phyloP scores from a whole-genome alignment of 2,888 invertebrate species.

The Napeogenes inachia region DNA sequence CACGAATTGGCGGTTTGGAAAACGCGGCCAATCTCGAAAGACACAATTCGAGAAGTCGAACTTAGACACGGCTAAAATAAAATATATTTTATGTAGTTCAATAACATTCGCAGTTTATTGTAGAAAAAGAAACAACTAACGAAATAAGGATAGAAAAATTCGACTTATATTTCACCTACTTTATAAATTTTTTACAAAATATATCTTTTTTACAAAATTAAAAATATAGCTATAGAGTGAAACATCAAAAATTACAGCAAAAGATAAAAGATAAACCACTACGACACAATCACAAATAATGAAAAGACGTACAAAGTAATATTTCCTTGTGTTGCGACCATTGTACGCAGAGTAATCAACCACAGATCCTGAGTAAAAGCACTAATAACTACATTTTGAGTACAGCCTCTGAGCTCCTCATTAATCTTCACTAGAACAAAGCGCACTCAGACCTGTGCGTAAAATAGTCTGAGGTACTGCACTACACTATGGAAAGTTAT shows the following conservation, averaged over 20 bases:
- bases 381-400: constrained; percentile 1
- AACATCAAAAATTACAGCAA: too few relatives aligned
- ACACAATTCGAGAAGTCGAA: constrained; percentile 1
- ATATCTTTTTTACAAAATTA: too few relatives aligned
- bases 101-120: neutral
- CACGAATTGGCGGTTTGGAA: constrained; percentile 55
- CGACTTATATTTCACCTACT: too few relatives aligned
- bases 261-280: too few relatives aligned
- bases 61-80: neutral
- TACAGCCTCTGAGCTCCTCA: constrained; percentile 14
- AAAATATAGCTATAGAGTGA: too few relatives aligned
- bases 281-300: too few relatives aligned
- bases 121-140: neutral
- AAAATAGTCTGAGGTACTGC: too few relatives aligned
- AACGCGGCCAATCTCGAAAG: constrained; percentile 33
- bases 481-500: too few relatives aligned
- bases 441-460: neutral
- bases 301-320: too few relatives aligned
- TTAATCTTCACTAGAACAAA: constrained; percentile 18
- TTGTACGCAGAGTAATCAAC: constrained; percentile 3
- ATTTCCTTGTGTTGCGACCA: constrained; percentile 1
- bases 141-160: too few relatives aligned
- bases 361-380: constrained; percentile 10
- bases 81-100: neutral
- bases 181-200: too few relatives aligned